Evolutionary conservation across 2,888 invertebrate species (phyloP), one percentile per base, ranked within the genome.

Genomic region (Chromoteleia sp.): DNA sequence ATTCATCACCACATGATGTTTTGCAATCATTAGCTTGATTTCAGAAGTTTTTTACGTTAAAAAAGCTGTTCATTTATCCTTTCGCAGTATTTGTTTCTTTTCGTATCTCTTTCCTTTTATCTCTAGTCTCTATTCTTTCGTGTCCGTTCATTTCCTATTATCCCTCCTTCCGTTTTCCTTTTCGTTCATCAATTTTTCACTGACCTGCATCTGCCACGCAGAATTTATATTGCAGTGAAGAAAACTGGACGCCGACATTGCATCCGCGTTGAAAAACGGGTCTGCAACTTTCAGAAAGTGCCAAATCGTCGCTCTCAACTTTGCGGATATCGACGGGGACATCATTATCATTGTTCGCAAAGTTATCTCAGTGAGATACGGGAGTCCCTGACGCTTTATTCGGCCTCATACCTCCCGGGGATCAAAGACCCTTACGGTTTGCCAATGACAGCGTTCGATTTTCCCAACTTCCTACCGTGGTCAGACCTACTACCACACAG

Each of bases 201-300:
- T n/a, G 52, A 14, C 30, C 43, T 54, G 25, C 71, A 71, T 50
- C 59, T 71, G 59, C 17, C 50, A 19, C 58, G 39, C 39, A 41
- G 41, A 59, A 71, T 59, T 71, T 39, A 41, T 50, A 50, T 25
- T 33, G 2, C 19, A 25, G n/a, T 30, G 8, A 2, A 43, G 61
- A 54, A 73, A 73, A 73, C 52, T 71, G 61, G 29, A 61, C 50
- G 36, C 36, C 29, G 10, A 45, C 48, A 21, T 36, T 33, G 15
- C 15, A 15, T 43, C 6, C 50, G 33, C 29, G n/a, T 48, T 70
- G 30, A 71, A 71, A 71, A 73, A 73, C 61, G 41, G 54, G 61
- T 73, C 54, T 43, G 54, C 17, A 15, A 63, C 73, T 73, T 73
- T 61, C 61, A 73, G 73, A 43, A 73, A 63, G 63, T 73, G 58